Evolutionary conservation across 2,113 vertebrate species (phyloP).

Genomic region (Butorides virescens): DNA sequence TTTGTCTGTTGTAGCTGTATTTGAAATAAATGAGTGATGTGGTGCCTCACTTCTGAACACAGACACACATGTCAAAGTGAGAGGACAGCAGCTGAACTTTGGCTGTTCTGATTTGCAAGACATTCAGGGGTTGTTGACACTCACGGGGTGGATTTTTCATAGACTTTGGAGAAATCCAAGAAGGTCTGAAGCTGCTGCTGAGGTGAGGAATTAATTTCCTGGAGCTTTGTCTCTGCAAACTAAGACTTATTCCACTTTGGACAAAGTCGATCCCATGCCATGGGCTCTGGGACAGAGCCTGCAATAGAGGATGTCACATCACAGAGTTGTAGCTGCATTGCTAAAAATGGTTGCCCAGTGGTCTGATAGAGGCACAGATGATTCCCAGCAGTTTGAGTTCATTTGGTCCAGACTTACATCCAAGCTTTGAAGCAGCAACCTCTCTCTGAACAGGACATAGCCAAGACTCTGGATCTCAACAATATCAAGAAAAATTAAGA

Average conservation of each 20-base stretch:
- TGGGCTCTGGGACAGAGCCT: not conserved
- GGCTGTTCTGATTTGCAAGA: not conserved
- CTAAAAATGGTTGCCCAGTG: not conserved
- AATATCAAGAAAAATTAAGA: not conserved
- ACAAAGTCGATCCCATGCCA: not conserved
- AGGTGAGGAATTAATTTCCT: not conserved
- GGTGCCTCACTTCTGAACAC: not conserved
- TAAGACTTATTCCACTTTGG: not conserved
- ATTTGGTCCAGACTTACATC: not conserved
- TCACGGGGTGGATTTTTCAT: not conserved
- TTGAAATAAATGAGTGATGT: conserved; percentile 29
- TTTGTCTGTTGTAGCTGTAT: conserved; percentile 42
- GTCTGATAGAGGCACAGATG: not conserved
- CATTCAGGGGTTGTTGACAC: not conserved
- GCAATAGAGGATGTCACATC: not conserved
- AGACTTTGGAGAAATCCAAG: not conserved
- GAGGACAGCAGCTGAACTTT: conserved; percentile 37
- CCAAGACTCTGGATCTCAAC: not conserved
- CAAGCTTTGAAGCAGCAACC: not conserved
- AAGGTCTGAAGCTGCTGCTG: not conserved
- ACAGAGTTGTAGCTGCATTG: not conserved
- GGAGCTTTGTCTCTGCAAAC: not conserved
- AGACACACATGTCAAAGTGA: not conserved
- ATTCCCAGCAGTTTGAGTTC: not conserved
- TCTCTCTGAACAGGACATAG: not conserved